phyloP scores from a whole-genome alignment of 2,797 vertebrate species.

The Erpetoichthys calabaricus region DNA sequence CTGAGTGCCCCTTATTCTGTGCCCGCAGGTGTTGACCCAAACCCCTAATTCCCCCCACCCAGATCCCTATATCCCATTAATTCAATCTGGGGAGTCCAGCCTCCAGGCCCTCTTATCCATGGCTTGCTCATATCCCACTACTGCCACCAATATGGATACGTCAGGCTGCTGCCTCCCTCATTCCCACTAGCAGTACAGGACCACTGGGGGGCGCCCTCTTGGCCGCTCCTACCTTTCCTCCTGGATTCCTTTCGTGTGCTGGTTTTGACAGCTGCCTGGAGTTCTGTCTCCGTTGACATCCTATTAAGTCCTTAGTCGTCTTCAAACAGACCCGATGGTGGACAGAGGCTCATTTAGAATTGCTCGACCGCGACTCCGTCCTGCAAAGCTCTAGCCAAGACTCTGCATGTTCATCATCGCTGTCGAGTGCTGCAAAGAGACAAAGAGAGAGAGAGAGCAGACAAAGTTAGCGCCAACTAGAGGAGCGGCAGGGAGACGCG shows the following conservation, averaged over 20 bases:
- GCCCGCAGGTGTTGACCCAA: too few relatives aligned
- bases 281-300: slow-evolving; percentile 98
- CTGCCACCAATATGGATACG: too few relatives aligned
- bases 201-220: not conserved
- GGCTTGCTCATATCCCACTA: too few relatives aligned
- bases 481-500: too few relatives aligned
- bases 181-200: not conserved
- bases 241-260: slow-evolving; percentile 85
- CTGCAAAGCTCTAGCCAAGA: slow-evolving; percentile 49
- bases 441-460: slow-evolving; percentile 23
- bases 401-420: slow-evolving; percentile 58
- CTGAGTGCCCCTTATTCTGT: too few relatives aligned
- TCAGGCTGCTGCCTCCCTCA: too few relatives aligned
- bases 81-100: too few relatives aligned
- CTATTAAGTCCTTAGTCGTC: slow-evolving; percentile 81
- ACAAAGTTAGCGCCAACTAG: not conserved
- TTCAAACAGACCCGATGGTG: slow-evolving; percentile 71
- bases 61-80: too few relatives aligned
- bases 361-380: slow-evolving; percentile 53
- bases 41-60: too few relatives aligned
- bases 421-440: slow-evolving; percentile 40
- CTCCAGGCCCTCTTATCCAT: too few relatives aligned
- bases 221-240: slow-evolving; percentile 70
- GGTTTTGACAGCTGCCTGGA: slow-evolving; percentile 94
- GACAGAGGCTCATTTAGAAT: slow-evolving; percentile 69